phyloP scores from a whole-genome alignment of 2,888 invertebrate species.

The Tenthredo notha region DNA sequence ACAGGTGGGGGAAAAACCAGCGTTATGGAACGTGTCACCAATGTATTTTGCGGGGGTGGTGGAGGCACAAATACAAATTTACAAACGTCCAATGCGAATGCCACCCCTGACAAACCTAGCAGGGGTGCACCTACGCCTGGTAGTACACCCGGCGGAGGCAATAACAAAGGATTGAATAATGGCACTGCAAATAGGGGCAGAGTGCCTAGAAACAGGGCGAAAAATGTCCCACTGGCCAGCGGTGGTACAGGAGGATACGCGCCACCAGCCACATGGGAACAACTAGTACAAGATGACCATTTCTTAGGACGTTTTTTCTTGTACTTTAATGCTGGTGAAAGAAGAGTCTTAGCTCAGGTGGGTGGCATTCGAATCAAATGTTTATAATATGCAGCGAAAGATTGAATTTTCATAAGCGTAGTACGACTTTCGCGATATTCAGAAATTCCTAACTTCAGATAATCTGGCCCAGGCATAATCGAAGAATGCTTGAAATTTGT shows the following conservation, averaged over 20 bases:
- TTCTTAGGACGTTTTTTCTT: conserved; percentile 92
- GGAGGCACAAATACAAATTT: conserved; percentile 69
- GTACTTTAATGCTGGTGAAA: conserved; percentile 89
- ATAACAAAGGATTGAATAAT: conserved; percentile 72
- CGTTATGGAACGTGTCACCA: conserved; percentile 93
- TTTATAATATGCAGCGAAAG: not conserved
- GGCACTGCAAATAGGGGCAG: conserved; percentile 65
- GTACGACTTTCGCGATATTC: not conserved
- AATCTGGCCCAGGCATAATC: not conserved
- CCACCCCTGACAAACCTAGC: conserved; percentile 74
- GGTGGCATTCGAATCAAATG: conserved; percentile 55
- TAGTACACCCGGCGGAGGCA: conserved; percentile 66
- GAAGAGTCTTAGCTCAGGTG: conserved; percentile 89
- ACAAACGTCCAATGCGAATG: conserved; percentile 71
- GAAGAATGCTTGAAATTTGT: not conserved
- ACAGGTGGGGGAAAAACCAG: conserved; percentile 81
- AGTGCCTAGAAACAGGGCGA: conserved; percentile 67
- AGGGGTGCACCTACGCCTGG: conserved; percentile 70
- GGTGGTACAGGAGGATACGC: conserved; percentile 70
- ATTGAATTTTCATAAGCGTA: not conserved
- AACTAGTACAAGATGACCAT: conserved; percentile 90
- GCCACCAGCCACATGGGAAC: conserved; percentile 82
- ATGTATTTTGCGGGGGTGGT: conserved; percentile 89
- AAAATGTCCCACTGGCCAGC: conserved; percentile 67
- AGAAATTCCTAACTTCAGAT: not conserved